Evolutionary conservation across 2,888 invertebrate species (phyloP).

Genomic region (Nemotelus pantherinus): DNA sequence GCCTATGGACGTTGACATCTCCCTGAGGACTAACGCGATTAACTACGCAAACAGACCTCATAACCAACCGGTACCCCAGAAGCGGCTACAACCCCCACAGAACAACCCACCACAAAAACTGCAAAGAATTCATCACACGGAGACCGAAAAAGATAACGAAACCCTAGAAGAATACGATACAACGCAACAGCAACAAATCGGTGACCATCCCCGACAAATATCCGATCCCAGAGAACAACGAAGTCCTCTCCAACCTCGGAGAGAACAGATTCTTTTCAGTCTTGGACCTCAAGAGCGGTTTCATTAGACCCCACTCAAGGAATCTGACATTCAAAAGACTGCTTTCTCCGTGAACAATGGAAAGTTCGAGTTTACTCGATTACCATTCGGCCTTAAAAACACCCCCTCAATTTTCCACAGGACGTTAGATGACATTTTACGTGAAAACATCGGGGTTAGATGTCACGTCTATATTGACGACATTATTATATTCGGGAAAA

Average conservation of each 20-base stretch:
- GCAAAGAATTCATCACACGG: neutral
- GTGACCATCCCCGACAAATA: constrained; percentile 25
- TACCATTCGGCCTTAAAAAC: constrained; percentile 8
- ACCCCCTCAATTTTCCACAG: constrained; percentile 5
- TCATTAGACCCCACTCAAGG: neutral
- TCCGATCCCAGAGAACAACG: constrained; percentile 33
- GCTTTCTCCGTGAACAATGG: constrained; percentile 33
- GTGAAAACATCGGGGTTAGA: constrained; percentile 12
- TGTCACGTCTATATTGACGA: constrained; percentile 26
- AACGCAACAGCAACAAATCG: neutral
- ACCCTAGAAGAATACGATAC: neutral
- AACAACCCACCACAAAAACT: neutral
- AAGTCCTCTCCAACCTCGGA: constrained; percentile 46
- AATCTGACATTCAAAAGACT: neutral
- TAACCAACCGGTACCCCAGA: too few species aligned
- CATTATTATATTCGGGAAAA: constrained; percentile 9
- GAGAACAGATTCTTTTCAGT: constrained; percentile 39
- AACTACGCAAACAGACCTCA: too few species aligned
- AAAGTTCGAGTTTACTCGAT: constrained; percentile 14
- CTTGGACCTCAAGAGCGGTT: constrained; percentile 35
- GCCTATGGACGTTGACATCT: too few species aligned
- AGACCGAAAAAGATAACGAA: neutral
- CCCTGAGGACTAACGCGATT: too few species aligned
- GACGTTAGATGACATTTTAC: constrained; percentile 21
- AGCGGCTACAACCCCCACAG: neutral